Percentiles rank a stretch among this genome's conserved stretches.
Evolutionary conservation across 2,888 invertebrate species (phyloP).

Genomic region (Lithosia quadra): DNA sequence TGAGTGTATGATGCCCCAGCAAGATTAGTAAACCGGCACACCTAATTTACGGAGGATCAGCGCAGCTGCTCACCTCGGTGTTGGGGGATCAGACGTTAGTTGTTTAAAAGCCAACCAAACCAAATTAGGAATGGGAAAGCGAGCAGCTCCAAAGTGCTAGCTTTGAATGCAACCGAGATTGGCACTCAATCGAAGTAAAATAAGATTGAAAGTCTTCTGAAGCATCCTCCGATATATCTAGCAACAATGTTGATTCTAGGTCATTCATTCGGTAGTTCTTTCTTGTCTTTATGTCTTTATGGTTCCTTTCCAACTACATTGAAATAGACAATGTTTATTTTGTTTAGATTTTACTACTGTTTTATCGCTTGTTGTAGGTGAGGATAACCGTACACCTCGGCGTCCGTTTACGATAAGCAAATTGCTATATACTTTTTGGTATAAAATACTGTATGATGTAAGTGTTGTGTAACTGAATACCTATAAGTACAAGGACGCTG

Average conservation of each 20-base stretch:
- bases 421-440: not conserved
- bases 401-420: not conserved
- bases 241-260: not conserved
- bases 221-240: not conserved
- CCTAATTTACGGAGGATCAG: not conserved
- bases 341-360: not conserved
- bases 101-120: not conserved
- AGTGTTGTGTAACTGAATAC: conserved; percentile 7
- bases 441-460: not conserved
- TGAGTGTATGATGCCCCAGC: no score
- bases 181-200: not conserved
- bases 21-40: no score
- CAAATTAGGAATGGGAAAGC: not conserved
- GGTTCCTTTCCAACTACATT: not conserved
- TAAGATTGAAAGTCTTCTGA: not conserved
- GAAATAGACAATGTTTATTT: not conserved
- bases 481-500: conserved; percentile 6
- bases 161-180: no score
- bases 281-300: not conserved
- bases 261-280: not conserved
- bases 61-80: not conserved
- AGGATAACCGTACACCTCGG: not conserved
- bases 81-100: not conserved
- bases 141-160: no score
- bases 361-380: not conserved